phyloP scores from a whole-genome alignment of 2,113 vertebrate species.

The Trinectes maculatus region DNA sequence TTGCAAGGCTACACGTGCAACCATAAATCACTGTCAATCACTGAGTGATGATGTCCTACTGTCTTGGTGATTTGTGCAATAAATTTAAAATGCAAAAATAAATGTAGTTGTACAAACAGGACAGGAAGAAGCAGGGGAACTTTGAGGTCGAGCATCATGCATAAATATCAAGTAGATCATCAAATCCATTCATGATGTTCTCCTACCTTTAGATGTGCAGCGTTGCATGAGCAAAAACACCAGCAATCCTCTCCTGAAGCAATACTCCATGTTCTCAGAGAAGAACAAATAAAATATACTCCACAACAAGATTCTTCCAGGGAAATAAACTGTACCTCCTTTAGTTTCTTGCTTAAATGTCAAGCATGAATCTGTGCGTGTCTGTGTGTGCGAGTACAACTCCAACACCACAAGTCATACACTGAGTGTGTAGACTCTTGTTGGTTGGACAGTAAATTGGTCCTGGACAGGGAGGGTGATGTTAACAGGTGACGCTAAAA shows the following conservation, averaged over 20 bases:
- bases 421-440: conserved; percentile 32
- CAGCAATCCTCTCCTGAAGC: conserved; percentile 69
- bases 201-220: conserved; percentile 78
- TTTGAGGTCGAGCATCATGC: conserved; percentile 3
- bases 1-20: neutral
- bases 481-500: conserved; percentile 63
- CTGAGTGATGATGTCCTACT: neutral
- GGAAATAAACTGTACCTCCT: conserved; percentile 33
- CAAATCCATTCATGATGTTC: neutral
- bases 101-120: neutral
- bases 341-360: conserved; percentile 22
- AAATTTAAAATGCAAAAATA: neutral
- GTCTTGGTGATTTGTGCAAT: too few species aligned
- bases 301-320: conserved; percentile 33
- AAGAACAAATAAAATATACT: conserved; percentile 34
- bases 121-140: neutral
- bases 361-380: neutral
- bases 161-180: conserved; percentile 11
- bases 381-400: conserved; percentile 25
- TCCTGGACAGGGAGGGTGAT: conserved; percentile 43
- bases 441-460: conserved; percentile 50
- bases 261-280: conserved; percentile 68
- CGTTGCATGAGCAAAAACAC: conserved; percentile 67
- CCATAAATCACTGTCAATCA: neutral
- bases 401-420: conserved; percentile 8